These are phyloP conservation scores for Limosa lapponica DNA, from an alignment of 2,797 vertebrate species.

Conservation along the genomic window DNA sequence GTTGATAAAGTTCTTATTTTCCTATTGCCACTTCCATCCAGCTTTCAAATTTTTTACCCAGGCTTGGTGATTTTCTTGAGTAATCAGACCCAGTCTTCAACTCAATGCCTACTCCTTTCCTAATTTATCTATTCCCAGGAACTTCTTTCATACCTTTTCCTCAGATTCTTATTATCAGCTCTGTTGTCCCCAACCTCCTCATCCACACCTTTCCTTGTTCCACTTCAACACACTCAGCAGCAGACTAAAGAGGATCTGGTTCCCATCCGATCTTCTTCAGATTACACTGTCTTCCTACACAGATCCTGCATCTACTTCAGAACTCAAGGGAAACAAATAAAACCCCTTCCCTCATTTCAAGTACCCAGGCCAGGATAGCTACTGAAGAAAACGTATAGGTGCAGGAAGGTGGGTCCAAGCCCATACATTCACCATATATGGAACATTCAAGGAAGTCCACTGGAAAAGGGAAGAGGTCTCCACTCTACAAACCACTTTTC, in stretches of 20 bases:
- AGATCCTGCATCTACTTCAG: not conserved
- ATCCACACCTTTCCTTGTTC: not conserved
- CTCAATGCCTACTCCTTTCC: not conserved
- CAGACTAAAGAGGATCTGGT: not conserved
- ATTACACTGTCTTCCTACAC: not conserved
- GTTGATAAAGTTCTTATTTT: not conserved
- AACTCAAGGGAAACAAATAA: not conserved
- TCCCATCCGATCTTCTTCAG: not conserved
- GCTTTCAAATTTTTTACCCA: not conserved
- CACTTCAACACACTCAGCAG: not conserved
- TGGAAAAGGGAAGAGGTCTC: not conserved
- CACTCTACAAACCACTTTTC: not conserved
- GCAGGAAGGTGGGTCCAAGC: not conserved
- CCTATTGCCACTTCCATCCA: not conserved
- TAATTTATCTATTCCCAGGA: not conserved
- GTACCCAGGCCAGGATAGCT: not conserved
- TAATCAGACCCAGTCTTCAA: not conserved
- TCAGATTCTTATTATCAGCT: not conserved
- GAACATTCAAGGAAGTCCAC: not conserved
- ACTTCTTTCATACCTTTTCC: not conserved
- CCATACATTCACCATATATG: rapidly evolving
- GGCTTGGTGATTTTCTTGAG: not conserved
- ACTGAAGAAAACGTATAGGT: not conserved
- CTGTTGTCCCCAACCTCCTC: not conserved
- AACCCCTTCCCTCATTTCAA: not conserved